Evolutionary conservation across 1,140 invertebrate species (phyloP).

Genomic region (Neodiprion lecontei): DNA sequence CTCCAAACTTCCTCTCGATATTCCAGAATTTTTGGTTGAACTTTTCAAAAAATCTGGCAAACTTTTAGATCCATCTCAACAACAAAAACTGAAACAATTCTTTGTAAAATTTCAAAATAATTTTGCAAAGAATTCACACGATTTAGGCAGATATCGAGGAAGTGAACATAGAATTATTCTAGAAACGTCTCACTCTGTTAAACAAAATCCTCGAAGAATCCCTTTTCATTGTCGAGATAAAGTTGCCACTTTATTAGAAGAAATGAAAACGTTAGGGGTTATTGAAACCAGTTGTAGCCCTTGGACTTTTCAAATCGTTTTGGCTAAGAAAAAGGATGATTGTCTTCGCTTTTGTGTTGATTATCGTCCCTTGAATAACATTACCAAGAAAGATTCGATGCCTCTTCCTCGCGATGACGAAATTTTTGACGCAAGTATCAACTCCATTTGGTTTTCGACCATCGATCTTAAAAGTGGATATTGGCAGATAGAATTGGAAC

Average conservation of each 20-base stretch:
- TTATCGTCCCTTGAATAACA: too few relatives aligned
- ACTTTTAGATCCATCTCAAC: background rate
- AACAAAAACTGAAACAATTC: background rate
- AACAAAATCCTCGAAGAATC: slow-evolving; percentile 4
- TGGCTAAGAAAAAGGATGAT: slow-evolving; percentile 35
- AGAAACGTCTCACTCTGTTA: background rate
- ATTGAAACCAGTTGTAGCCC: slow-evolving; percentile 30
- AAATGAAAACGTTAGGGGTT: slow-evolving; percentile 31
- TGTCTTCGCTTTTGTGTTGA: background rate
- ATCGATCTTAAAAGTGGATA: slow-evolving; percentile 47
- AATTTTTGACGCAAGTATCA: slow-evolving; percentile 47
- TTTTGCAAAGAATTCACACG: slow-evolving; percentile 4
- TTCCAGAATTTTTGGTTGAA: too few relatives aligned
- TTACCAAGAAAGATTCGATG: background rate
- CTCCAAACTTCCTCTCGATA: background rate
- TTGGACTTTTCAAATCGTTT: slow-evolving; percentile 32
- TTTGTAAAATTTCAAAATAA: background rate
- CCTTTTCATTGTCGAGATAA: slow-evolving; percentile 13
- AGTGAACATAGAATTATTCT: slow-evolving; percentile 8
- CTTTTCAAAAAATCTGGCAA: too few relatives aligned
- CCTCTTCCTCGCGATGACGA: slow-evolving; percentile 59
- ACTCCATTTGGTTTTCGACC: slow-evolving; percentile 45
- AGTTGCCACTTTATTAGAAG: slow-evolving; percentile 22
- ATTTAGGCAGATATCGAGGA: slow-evolving; percentile 7
- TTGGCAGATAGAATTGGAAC: slow-evolving; percentile 9